Base-by-base conservation (phyloP, 2,888 invertebrate genomes). In the Eumacrocentrus americanus region DNA sequence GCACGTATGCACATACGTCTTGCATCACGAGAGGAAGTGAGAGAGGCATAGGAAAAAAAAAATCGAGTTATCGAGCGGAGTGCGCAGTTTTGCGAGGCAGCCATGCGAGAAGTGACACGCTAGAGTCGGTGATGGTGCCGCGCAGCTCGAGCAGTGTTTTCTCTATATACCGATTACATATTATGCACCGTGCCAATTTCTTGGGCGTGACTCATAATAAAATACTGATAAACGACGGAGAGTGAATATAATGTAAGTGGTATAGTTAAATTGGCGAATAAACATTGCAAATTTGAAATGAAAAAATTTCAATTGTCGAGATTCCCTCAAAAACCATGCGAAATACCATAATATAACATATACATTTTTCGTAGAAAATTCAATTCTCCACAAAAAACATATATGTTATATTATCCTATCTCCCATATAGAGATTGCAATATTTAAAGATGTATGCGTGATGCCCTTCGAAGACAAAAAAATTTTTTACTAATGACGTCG, bases 101-200 rank as follows among this genome's bases (percentile, higher is more conserved):
- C 70, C 70, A 74, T 72, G 73, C 74, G 74, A 69, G 70, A 75
- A 75, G 73, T 73, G 74, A 75, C 74, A 74, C 69, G 57, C 61
- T 35, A 54, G 14, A 60, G 38, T 42, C 9, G 40, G 16, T 56
- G 12, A 37, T 37, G 35, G 38, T 20, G 23, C 38, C 20, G 6
- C 20, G 7, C 20, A 20, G 18, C 46, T 22, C 11, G 9, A 48
- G n/a, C 5, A 35, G 38, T 37, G n/a, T 51, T 3, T 50, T 29
- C 22, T 29, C 16, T 11, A 22, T 47, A 47, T 25, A 47, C 12
- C 11, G 22, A 23, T 47, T 29, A 29, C 14, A 12, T 14, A 25
- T 40, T 23, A 60, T 60, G 37, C 37, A 47, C 42, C 50, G 60
- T 50, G 55, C 55, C 60, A 60, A 60, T 60, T 56, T 56, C 60